Evolutionary conservation across 30 jellyfish, hydroid and myxozoan species (phyloP), one percentile per base, ranked within the genome.

Genomic region (Hydractinia echinata): DNA sequence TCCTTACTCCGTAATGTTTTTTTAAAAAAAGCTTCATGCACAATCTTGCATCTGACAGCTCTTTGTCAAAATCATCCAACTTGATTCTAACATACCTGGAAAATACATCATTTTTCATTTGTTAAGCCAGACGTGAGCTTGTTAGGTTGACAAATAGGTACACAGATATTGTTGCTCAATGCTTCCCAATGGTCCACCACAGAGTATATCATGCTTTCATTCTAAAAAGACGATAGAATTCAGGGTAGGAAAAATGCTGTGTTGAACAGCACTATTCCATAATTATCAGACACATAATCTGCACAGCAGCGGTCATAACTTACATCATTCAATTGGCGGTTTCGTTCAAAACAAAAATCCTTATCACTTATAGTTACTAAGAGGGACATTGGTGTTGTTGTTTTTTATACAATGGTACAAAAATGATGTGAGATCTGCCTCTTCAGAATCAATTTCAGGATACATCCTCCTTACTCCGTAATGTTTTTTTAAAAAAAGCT

Each of bases 171-270:
- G 54, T 74, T 10, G 19, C 70, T 8, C 4, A 74, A 51, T 10
- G 51, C 66, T 55, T 55, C 83, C 83, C 83, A 74, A n/a, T 55
- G 83, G 15, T 52, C 83, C 39, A 15, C 73, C 5, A 58, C 83
- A 50, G 62, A 5, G 44, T 48, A 48, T 30, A 44, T 5, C 64
- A 72, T 44, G 44, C 44, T 30, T 30, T 30, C 44, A 30, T 30
- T 30, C 44, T 30, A 30, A 30, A 30, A 30, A 30, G 2, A 30
- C 44, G 44, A 0, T 30, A 30, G 44, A 30, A 30, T 30, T 30
- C 2, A 30, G 44, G 44, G 44, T 30, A 30, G 44, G 44, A 30
- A 30, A 30, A 30, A 30, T 30, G 44, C 44, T 30, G 60, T 39
- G 4, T 77, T 52, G 30, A 77, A 15, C 54, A 77, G 30, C 4